Evolutionary conservation across 2,113 vertebrate genomes (phyloP).

Genomic region (Podarcis cretensis): DNA sequence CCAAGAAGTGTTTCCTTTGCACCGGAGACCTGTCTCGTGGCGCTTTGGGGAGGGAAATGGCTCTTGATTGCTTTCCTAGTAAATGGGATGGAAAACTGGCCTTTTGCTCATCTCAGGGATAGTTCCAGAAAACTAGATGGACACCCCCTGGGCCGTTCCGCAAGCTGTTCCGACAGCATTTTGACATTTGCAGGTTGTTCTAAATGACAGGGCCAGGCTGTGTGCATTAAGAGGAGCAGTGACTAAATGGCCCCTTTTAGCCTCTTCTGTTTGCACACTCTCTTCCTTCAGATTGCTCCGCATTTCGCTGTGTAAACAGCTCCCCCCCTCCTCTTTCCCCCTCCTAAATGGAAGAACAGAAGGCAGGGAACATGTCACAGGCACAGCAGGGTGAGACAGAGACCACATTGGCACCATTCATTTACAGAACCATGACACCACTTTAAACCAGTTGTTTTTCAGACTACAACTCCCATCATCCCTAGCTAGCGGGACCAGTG

Average conservation of each 20-base stretch:
- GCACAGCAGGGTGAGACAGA: no score
- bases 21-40: slow-evolving; percentile 10
- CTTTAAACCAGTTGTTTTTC: no score
- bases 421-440: no score
- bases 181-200: background rate
- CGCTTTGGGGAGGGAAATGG: slow-evolving; percentile 46
- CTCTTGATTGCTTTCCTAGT: slow-evolving; percentile 32
- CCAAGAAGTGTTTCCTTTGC: background rate
- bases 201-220: background rate
- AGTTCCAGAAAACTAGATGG: background rate
- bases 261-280: slow-evolving; percentile 7
- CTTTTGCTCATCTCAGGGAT: background rate
- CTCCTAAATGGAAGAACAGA: background rate
- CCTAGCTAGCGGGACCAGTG: no score
- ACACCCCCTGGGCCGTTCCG: background rate
- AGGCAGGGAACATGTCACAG: background rate
- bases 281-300: background rate
- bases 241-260: background rate
- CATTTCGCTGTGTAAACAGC: background rate
- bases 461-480: no score
- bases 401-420: no score
- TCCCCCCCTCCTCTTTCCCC: background rate
- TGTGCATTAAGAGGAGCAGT: background rate
- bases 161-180: background rate
- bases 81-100: slow-evolving; percentile 54